Evolutionary conservation across 2,888 invertebrate genomes (phyloP).

Genomic region (Brachynemurus nebulosus): DNA sequence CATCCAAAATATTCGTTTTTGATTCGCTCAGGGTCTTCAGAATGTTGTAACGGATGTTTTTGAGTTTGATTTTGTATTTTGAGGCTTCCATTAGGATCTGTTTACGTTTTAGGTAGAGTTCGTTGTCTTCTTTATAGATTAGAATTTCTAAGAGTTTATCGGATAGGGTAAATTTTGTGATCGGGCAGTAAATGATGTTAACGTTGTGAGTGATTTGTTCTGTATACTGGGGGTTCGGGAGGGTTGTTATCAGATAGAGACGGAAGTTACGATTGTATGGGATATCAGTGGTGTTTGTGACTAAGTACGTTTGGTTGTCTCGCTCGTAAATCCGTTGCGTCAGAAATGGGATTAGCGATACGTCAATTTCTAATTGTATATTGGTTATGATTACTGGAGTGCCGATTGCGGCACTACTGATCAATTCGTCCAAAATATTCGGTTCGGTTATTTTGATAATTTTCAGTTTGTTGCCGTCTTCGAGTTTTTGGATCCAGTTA

Average conservation of each 20-base stretch:
- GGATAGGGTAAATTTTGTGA: slow-evolving; percentile 68
- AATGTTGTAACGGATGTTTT: slow-evolving; percentile 80
- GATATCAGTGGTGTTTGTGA: slow-evolving; percentile 62
- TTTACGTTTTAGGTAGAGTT: slow-evolving; percentile 67
- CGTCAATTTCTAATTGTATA: slow-evolving; percentile 62
- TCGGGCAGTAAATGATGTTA: slow-evolving; percentile 68
- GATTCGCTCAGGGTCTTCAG: slow-evolving; percentile 66
- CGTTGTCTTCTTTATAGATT: slow-evolving; percentile 72
- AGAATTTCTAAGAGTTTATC: slow-evolving; percentile 75
- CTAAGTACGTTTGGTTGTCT: slow-evolving; percentile 59
- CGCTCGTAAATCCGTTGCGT: slow-evolving; percentile 60
- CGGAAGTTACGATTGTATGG: slow-evolving; percentile 63
- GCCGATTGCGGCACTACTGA: slow-evolving; percentile 60
- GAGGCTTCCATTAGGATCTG: slow-evolving; percentile 65
- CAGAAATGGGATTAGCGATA: slow-evolving; percentile 63
- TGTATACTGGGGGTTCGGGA: slow-evolving; percentile 72
- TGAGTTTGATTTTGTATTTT: slow-evolving; percentile 63
- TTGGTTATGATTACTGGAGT: slow-evolving; percentile 66
- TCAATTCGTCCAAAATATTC: slow-evolving; percentile 61
- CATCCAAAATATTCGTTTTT: slow-evolving; percentile 82
- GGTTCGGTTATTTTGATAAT: slow-evolving; percentile 59
- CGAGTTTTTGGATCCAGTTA: slow-evolving; percentile 74
- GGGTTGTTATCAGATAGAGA: slow-evolving; percentile 68
- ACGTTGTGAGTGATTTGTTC: slow-evolving; percentile 76
- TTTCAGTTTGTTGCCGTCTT: slow-evolving; percentile 53